Evolutionary conservation across 1,140 invertebrate genomes (phyloP).

Genomic region (Plodia interpunctella): DNA sequence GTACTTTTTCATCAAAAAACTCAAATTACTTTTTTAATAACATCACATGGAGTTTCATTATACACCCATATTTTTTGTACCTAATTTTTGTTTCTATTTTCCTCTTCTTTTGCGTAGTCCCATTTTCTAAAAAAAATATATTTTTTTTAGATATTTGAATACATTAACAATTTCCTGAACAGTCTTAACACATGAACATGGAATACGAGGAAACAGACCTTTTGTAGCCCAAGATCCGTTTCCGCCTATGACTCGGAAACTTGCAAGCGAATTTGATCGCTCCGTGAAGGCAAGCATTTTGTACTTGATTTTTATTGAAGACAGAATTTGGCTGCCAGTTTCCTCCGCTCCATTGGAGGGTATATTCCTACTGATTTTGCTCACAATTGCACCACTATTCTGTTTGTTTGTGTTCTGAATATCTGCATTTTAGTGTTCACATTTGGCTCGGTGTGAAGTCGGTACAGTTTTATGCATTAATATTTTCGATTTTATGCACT

Average conservation of each 20-base stretch:
- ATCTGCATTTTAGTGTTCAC: not conserved
- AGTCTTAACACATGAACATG: too few species aligned
- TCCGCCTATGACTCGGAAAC: not conserved
- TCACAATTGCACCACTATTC: not conserved
- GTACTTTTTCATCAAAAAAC: too few species aligned
- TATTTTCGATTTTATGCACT: not conserved
- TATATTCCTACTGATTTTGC: not conserved
- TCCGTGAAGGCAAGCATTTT: slow-evolving; percentile 38
- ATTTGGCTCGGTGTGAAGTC: not conserved
- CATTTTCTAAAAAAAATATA: not conserved
- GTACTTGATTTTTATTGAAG: slow-evolving; percentile 54
- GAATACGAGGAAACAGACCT: too few species aligned
- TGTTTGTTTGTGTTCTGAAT: not conserved
- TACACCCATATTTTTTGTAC: too few species aligned
- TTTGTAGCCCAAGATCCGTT: slow-evolving; percentile 11
- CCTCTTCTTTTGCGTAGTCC: slow-evolving; percentile 9
- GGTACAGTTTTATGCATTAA: not conserved
- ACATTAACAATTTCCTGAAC: too few species aligned
- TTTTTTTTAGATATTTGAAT: too few species aligned
- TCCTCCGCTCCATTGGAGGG: slow-evolving; percentile 7
- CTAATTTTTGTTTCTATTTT: too few species aligned
- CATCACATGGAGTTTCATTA: too few species aligned
- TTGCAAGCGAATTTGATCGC: slow-evolving; percentile 38
- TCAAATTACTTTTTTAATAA: too few species aligned
- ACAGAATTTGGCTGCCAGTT: slow-evolving; percentile 26